Conservation (phyloP, 2,888 invertebrate species). For the Adineta ricciae region DNA sequence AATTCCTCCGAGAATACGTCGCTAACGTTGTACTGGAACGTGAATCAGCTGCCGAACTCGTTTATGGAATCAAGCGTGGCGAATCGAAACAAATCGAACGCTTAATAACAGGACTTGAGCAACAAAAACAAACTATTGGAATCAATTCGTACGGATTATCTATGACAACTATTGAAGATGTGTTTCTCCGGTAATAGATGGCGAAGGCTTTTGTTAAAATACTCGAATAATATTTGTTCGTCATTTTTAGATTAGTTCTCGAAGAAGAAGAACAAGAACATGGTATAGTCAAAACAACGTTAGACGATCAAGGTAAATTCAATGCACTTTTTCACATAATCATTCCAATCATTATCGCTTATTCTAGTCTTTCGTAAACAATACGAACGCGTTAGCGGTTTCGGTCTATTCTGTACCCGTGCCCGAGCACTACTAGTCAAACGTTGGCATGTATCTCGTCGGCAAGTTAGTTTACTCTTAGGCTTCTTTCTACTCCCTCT, state of each 20-base stretch:
- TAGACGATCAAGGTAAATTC: background rate
- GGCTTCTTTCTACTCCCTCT: background rate
- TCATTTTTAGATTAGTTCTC: background rate
- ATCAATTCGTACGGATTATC: background rate
- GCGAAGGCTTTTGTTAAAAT: background rate
- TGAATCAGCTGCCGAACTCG: conserved; percentile 16
- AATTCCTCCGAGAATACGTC: background rate
- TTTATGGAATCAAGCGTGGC: conserved; percentile 1
- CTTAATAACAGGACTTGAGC: background rate
- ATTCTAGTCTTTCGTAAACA: background rate
- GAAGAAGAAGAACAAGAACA: background rate
- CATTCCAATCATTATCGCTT: too few species aligned
- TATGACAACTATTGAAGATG: conserved; percentile 19
- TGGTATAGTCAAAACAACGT: background rate
- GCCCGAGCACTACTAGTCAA: background rate
- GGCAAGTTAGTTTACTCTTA: background rate
- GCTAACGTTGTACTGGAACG: background rate
- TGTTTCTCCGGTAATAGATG: background rate
- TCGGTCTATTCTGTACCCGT: background rate
- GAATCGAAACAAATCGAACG: background rate
- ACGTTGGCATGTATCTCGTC: background rate
- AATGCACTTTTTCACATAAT: too few species aligned
- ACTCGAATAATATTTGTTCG: background rate
- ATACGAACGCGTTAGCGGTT: background rate
- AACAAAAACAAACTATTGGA: background rate